Evolutionary conservation across 2,888 invertebrate species (phyloP).

Genomic region (Diaphora mendica): DNA sequence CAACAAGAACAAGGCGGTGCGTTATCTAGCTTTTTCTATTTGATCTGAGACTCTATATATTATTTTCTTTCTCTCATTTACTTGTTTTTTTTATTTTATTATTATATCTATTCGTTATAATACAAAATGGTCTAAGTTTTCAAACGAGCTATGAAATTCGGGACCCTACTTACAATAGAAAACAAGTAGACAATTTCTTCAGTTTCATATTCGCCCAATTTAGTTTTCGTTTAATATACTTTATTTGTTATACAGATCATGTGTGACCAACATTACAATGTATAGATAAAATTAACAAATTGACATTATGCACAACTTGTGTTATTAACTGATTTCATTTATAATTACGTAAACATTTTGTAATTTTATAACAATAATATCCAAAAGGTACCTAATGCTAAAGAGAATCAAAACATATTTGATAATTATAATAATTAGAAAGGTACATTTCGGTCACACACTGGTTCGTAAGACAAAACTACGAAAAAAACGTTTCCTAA

Average conservation of each 20-base stretch:
- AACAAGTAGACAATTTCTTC: background rate
- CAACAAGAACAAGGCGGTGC: no score
- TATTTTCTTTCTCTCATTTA: no score
- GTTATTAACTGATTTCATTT: conserved; percentile 52
- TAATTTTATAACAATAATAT: conserved; percentile 20
- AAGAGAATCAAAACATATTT: conserved; percentile 1
- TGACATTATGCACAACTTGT: conserved; percentile 71
- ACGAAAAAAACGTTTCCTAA: background rate
- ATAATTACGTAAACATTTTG: conserved; percentile 21
- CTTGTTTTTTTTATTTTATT: no score
- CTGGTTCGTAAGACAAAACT: background rate
- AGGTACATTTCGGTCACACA: background rate
- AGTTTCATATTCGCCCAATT: background rate
- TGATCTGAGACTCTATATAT: no score
- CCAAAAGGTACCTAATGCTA: background rate
- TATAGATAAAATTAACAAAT: conserved; percentile 62
- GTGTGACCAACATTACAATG: conserved; percentile 43
- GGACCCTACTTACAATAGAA: no score
- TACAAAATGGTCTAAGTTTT: no score
- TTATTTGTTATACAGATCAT: background rate
- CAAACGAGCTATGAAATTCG: no score
- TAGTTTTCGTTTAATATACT: background rate
- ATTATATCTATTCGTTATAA: no score
- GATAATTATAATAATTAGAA: background rate
- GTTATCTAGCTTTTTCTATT: no score